phyloP scores from a whole-genome alignment of 1,140 invertebrate species.

The Drusus annulatus region DNA sequence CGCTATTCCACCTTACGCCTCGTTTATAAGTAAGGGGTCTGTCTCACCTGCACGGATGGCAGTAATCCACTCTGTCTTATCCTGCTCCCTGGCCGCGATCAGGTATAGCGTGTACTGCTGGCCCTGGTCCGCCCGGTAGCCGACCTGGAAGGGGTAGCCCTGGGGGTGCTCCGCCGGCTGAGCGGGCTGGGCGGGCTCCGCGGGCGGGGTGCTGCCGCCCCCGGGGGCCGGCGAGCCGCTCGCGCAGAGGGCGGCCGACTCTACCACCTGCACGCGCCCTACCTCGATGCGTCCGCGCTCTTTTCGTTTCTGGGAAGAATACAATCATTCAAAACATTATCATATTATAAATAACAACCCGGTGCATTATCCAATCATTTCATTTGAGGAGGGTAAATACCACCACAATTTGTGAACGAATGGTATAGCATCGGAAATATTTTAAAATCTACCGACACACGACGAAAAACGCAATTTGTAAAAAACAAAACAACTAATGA shows the following conservation, averaged over 20 bases:
- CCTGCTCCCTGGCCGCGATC: slow-evolving; percentile 78
- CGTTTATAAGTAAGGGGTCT: too few relatives aligned
- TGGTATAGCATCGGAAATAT: too few relatives aligned
- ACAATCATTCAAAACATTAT: too few relatives aligned
- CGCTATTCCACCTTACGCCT: too few relatives aligned
- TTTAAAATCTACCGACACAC: too few relatives aligned
- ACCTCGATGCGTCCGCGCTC: slow-evolving; percentile 86
- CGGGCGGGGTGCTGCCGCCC: slow-evolving; percentile 70
- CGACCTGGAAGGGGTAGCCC: slow-evolving; percentile 80
- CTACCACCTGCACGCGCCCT: slow-evolving; percentile 81
- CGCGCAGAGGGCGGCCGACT: slow-evolving; percentile 76
- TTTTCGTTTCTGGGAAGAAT: slow-evolving; percentile 76
- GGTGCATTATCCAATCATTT: too few relatives aligned
- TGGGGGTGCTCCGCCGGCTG: slow-evolving; percentile 42
- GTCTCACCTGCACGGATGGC: slow-evolving; percentile 81
- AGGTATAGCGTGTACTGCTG: slow-evolving; percentile 85
- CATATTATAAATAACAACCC: too few relatives aligned
- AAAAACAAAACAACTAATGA: too few relatives aligned
- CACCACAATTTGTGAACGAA: too few relatives aligned
- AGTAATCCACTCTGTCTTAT: slow-evolving; percentile 84
- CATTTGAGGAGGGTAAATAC: too few relatives aligned
- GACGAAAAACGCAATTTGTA: too few relatives aligned
- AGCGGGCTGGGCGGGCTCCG: slow-evolving; percentile 26
- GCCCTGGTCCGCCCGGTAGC: slow-evolving; percentile 78
- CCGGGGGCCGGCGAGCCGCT: slow-evolving; percentile 65